These are phyloP conservation scores for Augochlorella aurata DNA, from an alignment of 2,888 invertebrate genomes.

Conservation along the genomic window DNA sequence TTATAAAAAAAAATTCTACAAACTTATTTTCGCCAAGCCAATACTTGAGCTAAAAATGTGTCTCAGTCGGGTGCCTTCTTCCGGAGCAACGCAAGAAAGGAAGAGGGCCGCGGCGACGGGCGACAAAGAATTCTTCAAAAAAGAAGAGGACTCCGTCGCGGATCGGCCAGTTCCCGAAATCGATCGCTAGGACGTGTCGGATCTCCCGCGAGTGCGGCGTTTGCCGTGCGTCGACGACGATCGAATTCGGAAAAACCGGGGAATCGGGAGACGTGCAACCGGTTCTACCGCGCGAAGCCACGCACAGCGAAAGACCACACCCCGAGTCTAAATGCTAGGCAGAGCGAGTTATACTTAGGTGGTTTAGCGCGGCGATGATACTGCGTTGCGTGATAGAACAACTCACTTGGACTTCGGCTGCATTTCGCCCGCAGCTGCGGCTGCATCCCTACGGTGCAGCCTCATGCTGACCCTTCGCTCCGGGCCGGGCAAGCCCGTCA, in stretches of 20 bases:
- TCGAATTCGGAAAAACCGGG: background rate
- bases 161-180: no score
- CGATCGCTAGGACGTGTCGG: background rate
- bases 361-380: constrained; percentile 37
- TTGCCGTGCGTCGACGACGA: background rate
- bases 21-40: no score
- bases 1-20: no score
- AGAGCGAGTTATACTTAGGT: constrained; percentile 62
- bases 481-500: constrained; percentile 77
- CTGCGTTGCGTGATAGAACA: constrained; percentile 57
- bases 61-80: background rate
- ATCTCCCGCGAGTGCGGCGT: background rate
- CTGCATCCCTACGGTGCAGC: constrained; percentile 75
- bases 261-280: background rate
- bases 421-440: constrained; percentile 76
- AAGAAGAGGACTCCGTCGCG: no score
- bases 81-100: background rate
- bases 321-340: constrained; percentile 26
- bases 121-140: background rate
- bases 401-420: constrained; percentile 80
- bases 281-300: constrained; percentile 16
- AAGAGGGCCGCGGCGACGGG: background rate
- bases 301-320: constrained; percentile 40
- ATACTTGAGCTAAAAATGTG: no score
- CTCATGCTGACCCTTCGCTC: constrained; percentile 81